Conservation (phyloP, 2,888 invertebrate genomes). For the Lasius fuliginosus region DNA sequence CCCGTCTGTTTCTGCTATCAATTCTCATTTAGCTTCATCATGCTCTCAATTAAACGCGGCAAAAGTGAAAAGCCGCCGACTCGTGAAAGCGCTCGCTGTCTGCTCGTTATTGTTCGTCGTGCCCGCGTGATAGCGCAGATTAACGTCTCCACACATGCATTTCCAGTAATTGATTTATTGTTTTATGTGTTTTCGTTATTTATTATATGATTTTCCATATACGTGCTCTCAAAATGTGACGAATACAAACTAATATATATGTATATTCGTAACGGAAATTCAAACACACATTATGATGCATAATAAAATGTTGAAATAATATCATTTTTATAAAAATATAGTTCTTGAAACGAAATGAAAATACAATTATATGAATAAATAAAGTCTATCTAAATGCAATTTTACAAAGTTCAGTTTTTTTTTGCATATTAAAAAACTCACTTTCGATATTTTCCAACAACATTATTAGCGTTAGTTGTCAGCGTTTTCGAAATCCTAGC, state of each 20-base stretch:
- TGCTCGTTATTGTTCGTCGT: background rate
- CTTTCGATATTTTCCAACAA: background rate
- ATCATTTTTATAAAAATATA: background rate
- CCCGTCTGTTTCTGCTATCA: constrained; percentile 15
- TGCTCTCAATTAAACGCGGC: background rate
- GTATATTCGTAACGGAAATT: background rate
- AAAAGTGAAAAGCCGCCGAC: background rate
- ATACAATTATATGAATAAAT: constrained; percentile 1
- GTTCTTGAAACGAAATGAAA: background rate
- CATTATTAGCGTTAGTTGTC: background rate
- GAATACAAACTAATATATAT: background rate
- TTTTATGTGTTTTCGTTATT: background rate
- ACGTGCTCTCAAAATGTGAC: background rate
- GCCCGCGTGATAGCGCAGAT: background rate
- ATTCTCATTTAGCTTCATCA: constrained; percentile 12
- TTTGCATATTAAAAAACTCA: too few species aligned
- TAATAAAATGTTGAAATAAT: background rate
- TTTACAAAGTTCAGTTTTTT: background rate
- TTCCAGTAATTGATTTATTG: background rate
- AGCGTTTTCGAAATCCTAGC: background rate
- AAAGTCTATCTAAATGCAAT: background rate
- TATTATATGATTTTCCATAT: background rate
- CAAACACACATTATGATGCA: background rate
- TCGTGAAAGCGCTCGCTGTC: background rate
- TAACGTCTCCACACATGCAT: background rate